Evolutionary conservation across 2,888 invertebrate species (phyloP).

Genomic region (Ectemnius continuus): DNA sequence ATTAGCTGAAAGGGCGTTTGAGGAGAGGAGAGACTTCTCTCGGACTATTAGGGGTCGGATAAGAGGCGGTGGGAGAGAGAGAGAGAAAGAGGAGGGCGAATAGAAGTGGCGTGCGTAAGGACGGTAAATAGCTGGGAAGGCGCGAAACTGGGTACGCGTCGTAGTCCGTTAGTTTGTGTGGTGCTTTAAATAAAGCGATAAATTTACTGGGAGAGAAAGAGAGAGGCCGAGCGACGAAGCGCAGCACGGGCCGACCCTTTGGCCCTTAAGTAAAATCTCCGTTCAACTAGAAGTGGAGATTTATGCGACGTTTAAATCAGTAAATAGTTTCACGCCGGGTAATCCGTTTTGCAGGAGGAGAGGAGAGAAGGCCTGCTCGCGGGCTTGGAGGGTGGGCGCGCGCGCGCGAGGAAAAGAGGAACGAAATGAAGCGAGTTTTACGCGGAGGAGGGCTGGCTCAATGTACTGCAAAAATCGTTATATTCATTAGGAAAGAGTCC

Average conservation of each 20-base stretch:
- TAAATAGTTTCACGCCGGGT: slow-evolving; percentile 58
- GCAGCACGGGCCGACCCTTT: slow-evolving; percentile 21
- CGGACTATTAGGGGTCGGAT: background rate
- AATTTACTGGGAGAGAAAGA: slow-evolving; percentile 50
- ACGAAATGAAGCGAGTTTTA: slow-evolving; percentile 19
- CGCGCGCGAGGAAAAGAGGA: background rate
- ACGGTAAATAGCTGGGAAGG: slow-evolving; percentile 54
- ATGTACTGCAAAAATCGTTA: slow-evolving; percentile 37
- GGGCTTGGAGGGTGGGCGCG: background rate
- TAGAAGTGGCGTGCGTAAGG: slow-evolving; percentile 53
- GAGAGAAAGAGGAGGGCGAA: background rate
- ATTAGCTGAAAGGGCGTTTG: slow-evolving; percentile 31
- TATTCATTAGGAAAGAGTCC: slow-evolving; percentile 38
- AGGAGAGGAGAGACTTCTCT: slow-evolving; percentile 4
- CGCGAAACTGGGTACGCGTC: slow-evolving; percentile 39
- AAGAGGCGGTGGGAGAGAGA: background rate
- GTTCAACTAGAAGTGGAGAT: slow-evolving; percentile 51
- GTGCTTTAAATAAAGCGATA: slow-evolving; percentile 68
- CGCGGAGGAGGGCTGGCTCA: slow-evolving; percentile 5
- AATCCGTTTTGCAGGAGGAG: slow-evolving; percentile 50
- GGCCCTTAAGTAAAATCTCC: slow-evolving; percentile 57
- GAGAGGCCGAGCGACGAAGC: background rate
- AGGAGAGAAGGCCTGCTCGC: slow-evolving; percentile 17
- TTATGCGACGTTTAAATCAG: slow-evolving; percentile 61
- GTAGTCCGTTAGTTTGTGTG: slow-evolving; percentile 44